Conservation (phyloP, 2,113 vertebrate genomes). For the Grantiella picta region DNA sequence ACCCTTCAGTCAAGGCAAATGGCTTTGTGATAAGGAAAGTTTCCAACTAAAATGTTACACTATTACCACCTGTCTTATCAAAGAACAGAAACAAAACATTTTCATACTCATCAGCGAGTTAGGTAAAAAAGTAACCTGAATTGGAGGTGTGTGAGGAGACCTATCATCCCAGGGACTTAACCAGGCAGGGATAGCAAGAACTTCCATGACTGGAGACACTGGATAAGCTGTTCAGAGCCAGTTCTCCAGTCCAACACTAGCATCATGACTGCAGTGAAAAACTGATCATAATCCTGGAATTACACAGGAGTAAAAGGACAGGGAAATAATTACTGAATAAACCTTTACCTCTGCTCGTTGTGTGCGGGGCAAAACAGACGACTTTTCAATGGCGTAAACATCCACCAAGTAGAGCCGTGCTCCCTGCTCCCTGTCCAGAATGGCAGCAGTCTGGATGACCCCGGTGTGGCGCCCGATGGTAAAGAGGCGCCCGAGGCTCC, state of each 20-base stretch:
- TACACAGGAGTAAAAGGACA: background rate
- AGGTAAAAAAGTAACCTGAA: background rate
- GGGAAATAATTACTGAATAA: slow-evolving; percentile 16
- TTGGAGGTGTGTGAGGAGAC: background rate
- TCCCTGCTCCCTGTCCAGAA: slow-evolving; percentile 93
- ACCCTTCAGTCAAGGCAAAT: background rate
- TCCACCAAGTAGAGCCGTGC: slow-evolving; percentile 91
- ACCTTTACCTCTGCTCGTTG: slow-evolving; percentile 90
- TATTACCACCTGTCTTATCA: background rate
- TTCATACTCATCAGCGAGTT: background rate
- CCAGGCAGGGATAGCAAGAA: background rate
- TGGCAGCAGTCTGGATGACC: slow-evolving; percentile 90
- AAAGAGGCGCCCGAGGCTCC: slow-evolving; percentile 88
- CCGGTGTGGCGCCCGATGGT: slow-evolving; percentile 88
- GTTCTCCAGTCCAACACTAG: background rate
- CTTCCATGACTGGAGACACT: background rate
- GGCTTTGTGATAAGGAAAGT: background rate
- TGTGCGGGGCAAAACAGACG: slow-evolving; percentile 83
- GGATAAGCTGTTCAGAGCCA: background rate
- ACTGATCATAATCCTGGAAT: background rate
- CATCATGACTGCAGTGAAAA: background rate
- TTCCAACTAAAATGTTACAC: background rate
- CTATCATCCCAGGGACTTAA: background rate
- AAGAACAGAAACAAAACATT: background rate
- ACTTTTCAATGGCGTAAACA: slow-evolving; percentile 92